Conservation (phyloP, 2,113 vertebrate species). For the Equus przewalskii region DNA sequence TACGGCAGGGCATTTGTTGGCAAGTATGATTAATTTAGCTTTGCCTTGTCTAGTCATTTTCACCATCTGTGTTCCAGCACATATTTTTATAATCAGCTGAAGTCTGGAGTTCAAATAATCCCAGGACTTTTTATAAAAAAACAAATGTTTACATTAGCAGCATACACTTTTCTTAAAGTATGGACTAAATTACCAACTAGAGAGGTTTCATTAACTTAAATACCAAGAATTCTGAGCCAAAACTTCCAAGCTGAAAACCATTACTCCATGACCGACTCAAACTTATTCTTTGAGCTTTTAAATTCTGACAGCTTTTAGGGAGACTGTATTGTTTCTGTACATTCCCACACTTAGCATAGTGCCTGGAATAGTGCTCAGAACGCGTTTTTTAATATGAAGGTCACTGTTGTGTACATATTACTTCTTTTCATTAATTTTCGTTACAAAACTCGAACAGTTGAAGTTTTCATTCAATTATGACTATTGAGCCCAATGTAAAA, state of each 20-base stretch:
- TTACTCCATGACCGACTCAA: neutral
- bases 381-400: neutral
- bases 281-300: neutral
- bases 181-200: neutral
- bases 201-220: neutral
- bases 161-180: neutral
- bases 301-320: neutral
- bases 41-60: constrained; percentile 93
- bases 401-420: neutral
- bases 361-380: neutral
- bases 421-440: neutral
- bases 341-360: neutral
- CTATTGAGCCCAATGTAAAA: neutral
- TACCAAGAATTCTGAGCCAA: neutral
- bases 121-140: constrained; percentile 91
- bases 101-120: constrained; percentile 93
- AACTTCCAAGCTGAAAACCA: neutral
- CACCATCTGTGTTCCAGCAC: constrained; percentile 89
- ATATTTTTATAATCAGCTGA: constrained; percentile 93
- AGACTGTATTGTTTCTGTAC: neutral
- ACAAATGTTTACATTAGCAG: neutral
- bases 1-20: constrained; percentile 92
- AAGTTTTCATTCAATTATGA: neutral
- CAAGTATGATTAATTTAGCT: constrained; percentile 92
- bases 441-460: neutral